Conservation (phyloP, 2,113 vertebrate genomes). For the Odocoileus hemionus region DNA sequence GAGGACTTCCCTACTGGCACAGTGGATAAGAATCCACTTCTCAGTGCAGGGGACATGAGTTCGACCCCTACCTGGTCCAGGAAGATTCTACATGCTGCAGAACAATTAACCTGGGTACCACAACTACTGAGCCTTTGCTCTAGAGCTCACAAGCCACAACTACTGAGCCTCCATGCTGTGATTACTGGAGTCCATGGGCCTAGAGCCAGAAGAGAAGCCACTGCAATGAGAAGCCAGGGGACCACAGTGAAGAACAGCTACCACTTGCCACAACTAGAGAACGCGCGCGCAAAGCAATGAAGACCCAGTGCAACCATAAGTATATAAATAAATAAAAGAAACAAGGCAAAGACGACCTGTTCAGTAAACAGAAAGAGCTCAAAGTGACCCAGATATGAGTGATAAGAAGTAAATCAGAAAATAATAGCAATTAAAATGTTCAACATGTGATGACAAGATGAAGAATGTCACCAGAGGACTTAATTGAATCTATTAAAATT, state of each 20-base stretch:
- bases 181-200: not conserved
- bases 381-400: not conserved
- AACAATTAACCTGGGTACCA: not conserved
- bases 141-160: not conserved
- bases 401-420: not conserved
- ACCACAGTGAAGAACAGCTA: not conserved
- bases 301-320: not conserved
- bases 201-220: not conserved
- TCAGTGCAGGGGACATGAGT: not conserved
- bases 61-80: not conserved
- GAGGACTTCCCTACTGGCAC: not conserved
- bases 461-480: not conserved
- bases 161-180: not conserved
- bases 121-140: not conserved
- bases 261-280: not conserved
- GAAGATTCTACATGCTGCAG: not conserved
- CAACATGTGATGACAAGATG: not conserved
- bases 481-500: not conserved
- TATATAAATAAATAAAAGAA: not conserved
- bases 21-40: not conserved
- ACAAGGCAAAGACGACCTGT: not conserved
- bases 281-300: rapidly evolving
- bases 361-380: not conserved
- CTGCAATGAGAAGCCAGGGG: not conserved
- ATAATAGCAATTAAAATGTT: not conserved